Percentiles rank a stretch among this genome's conserved stretches.
These are phyloP conservation scores for Acleris emargana DNA, from an alignment of 2,888 invertebrate species.

Conservation along the genomic window DNA sequence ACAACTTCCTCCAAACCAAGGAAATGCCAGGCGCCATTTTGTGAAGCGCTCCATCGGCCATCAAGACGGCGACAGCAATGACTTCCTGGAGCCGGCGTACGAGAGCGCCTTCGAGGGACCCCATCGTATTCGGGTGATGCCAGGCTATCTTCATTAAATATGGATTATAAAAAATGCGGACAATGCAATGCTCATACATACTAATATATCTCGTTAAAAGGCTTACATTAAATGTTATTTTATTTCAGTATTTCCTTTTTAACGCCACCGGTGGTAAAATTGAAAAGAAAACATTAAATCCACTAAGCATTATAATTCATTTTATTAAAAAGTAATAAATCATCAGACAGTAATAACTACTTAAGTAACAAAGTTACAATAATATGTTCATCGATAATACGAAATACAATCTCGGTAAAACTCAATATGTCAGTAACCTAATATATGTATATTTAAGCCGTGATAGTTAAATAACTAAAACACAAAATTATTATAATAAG, in stretches of 20 bases:
- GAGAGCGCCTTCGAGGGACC: constrained; percentile 58
- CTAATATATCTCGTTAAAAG: constrained; percentile 17
- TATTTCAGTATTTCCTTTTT: neutral
- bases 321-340: constrained; percentile 55
- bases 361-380: constrained; percentile 67
- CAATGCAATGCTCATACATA: constrained; percentile 30
- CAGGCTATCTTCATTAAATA: constrained; percentile 62
- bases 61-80: constrained; percentile 50
- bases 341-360: constrained; percentile 51
- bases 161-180: constrained; percentile 8
- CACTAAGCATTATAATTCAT: constrained; percentile 31
- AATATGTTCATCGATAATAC: constrained; percentile 71
- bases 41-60: constrained; percentile 61
- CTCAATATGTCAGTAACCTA: constrained; percentile 3
- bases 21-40: constrained; percentile 46
- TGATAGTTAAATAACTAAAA: neutral
- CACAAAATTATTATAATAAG: neutral
- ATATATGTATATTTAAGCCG: neutral
- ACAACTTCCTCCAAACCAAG: constrained; percentile 8
- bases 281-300: neutral
- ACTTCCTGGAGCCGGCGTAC: constrained; percentile 46
- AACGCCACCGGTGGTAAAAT: too few relatives aligned
- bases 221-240: constrained; percentile 22
- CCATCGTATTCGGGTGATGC: constrained; percentile 63
- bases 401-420: constrained; percentile 32